Conservation (phyloP, 1,140 invertebrate species). For the Bombus waltoni region DNA sequence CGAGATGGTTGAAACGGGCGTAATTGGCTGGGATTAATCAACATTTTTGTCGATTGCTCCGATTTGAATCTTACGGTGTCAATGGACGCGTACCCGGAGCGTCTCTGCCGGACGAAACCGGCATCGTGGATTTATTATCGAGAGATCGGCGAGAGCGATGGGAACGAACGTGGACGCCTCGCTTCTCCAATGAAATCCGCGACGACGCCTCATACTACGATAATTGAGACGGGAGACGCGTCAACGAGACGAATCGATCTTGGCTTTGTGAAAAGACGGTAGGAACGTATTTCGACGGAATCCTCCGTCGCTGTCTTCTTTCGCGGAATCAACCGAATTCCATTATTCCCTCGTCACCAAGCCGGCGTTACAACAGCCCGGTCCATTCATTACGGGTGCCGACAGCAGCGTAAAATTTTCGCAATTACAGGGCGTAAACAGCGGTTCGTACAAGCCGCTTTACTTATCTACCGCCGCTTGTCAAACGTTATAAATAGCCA, state of each 20-base stretch:
- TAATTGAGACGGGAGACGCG: too few relatives aligned
- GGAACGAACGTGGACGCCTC: too few relatives aligned
- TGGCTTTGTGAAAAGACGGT: neutral
- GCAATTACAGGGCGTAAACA: constrained; percentile 54
- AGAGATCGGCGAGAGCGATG: too few relatives aligned
- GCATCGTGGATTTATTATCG: too few relatives aligned
- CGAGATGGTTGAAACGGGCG: too few relatives aligned
- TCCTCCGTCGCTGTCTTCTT: neutral
- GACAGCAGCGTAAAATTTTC: constrained; percentile 45
- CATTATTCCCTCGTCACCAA: constrained; percentile 23
- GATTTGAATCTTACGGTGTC: neutral
- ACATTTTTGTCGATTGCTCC: neutral
- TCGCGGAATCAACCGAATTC: constrained; percentile 18
- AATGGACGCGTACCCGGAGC: too few relatives aligned
- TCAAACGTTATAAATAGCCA: constrained; percentile 49
- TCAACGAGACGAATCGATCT: neutral
- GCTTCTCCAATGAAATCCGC: too few relatives aligned
- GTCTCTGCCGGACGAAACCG: too few relatives aligned
- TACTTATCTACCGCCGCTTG: constrained; percentile 45
- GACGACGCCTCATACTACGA: too few relatives aligned
- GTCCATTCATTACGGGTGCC: constrained; percentile 32
- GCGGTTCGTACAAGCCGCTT: constrained; percentile 29
- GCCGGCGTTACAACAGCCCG: constrained; percentile 3
- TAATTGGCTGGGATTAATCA: neutral
- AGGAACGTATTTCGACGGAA: neutral